Percentiles rank a stretch among this genome's conserved stretches.
Evolutionary conservation across 2,888 invertebrate species (phyloP).

Genomic region (Polylopha cassiicola): DNA sequence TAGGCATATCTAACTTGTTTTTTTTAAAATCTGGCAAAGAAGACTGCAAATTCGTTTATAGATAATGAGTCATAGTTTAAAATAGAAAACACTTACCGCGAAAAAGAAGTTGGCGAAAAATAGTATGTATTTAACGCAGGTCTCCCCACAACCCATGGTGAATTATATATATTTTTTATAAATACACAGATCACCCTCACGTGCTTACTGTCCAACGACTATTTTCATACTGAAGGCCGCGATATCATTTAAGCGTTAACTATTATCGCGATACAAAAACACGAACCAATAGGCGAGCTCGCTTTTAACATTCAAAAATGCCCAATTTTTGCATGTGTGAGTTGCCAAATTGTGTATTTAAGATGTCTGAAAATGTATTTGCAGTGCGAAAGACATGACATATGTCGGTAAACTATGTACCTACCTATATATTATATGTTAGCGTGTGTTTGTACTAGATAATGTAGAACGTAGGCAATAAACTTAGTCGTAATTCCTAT

Average conservation of each 20-base stretch:
- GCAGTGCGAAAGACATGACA: too few relatives aligned
- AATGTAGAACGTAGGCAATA: too few relatives aligned
- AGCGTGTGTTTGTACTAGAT: too few relatives aligned
- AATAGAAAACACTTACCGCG: slow-evolving; percentile 78
- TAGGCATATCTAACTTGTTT: too few relatives aligned
- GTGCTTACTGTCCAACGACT: slow-evolving; percentile 15
- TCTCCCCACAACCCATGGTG: slow-evolving; percentile 82
- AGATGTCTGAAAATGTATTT: not conserved
- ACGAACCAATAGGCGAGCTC: not conserved
- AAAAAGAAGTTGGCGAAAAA: slow-evolving; percentile 86
- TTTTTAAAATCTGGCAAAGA: too few relatives aligned
- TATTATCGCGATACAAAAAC: not conserved
- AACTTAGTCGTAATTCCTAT: too few relatives aligned
- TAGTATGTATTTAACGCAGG: slow-evolving; percentile 85
- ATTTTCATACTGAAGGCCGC: slow-evolving; percentile 26
- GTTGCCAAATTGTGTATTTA: too few relatives aligned
- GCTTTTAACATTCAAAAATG: too few relatives aligned
- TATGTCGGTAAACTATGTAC: too few relatives aligned
- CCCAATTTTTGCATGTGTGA: too few relatives aligned
- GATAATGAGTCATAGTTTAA: not conserved
- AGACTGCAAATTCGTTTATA: too few relatives aligned
- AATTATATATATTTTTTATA: slow-evolving; percentile 12
- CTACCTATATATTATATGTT: too few relatives aligned
- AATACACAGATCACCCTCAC: slow-evolving; percentile 17
- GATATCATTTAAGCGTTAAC: not conserved